Evolutionary conservation across 2,888 invertebrate species (phyloP), one percentile per base, ranked within the genome.

Genomic region (Meganola albula): DNA sequence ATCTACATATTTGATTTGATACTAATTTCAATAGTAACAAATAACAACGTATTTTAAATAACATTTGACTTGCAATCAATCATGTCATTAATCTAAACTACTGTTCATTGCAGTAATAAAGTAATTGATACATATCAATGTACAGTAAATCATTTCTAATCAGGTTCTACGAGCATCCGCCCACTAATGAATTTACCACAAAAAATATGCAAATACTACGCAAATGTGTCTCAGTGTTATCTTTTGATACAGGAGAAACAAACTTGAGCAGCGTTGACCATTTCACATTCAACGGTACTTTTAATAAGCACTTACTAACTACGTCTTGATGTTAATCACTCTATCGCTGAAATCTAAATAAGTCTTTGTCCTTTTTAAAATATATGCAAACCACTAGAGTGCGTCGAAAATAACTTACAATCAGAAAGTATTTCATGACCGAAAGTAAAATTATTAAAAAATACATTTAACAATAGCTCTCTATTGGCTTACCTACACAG

Each of bases 131-230:
- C 32, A 33, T 37, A 41, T 43, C 18, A 24, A 10, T 12, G 28
- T 32, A 41, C 37, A 44, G 41, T 40, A 40, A 28, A 40, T 48
- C 31, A 50, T 37, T 16, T 40, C 40, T 40, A 42, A 43, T 47
- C 38, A 41, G 36, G 12, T 28, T 31, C 25, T 31, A 38, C 31
- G 31, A 27, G 27, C 27, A 40, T 26, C 31, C 39, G 24, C 35
- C 40, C 35, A 42, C 47, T 40, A 39, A 61, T 54, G 47, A 52
- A 50, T 51, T 40, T 47, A 30, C 35, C 42, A 59, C 61, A 69
- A 72, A 74, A 74, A 74, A 73, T 69, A 73, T 72, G 69, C 55
- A 50, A 68, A 73, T 68, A 34, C 36, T 48, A 51, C 51, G 57
- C 63, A 69, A 68, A 68, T 64, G 55, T 58, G 47, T 51, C 40